Evolutionary conservation across 2,797 vertebrate species (phyloP), one percentile per base, ranked within the genome.

Genomic region (Acanthurus leucopareius): DNA sequence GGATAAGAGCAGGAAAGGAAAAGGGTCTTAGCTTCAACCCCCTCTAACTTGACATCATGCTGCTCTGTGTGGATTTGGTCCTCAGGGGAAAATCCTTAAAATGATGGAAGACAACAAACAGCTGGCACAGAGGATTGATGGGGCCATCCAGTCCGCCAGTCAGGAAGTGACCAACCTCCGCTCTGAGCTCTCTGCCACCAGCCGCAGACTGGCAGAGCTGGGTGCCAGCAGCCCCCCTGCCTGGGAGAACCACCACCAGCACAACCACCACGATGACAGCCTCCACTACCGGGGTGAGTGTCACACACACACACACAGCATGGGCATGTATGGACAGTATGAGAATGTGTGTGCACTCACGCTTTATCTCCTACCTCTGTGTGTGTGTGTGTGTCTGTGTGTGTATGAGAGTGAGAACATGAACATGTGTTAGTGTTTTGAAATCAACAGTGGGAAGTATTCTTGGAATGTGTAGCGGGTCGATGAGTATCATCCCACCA

Each of bases 21-120:
- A 64, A 69, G 63, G 73, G 75, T 90, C 78, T 84, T 69, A 64
- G 80, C 80, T 88, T 87, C 88, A 32, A 70, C 76, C 69, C 84
- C 75, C 58, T 73, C 73, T 74, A 69, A 85, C 94, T 94, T 96
- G 95, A 96, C 94, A 96, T 93, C 94, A 96, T 96, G 96, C 93
- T 87, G 89, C 94, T 96, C 95, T 96, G 91, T 96, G 92, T 94
- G 96, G 94, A 95, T 96, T 90, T 92, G 94, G 90, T 94, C 95
- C 94, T 92, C 96, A 97, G 97, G 96, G 96, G 93, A 97, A 96
- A 92, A 97, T 97, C 95, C 96, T 96, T 93, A 95, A 94, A 95
- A 97, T 97, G 96, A 99, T 97, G 97, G 97, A 98, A 79, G 97
- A 98, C 94, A 98, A 97, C 94, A 97, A 97, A 92, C 97, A 97